Percentiles rank a stretch among this genome's conserved stretches.
phyloP scores from a whole-genome alignment of 2,113 vertebrate species.

The Fulica atra region DNA sequence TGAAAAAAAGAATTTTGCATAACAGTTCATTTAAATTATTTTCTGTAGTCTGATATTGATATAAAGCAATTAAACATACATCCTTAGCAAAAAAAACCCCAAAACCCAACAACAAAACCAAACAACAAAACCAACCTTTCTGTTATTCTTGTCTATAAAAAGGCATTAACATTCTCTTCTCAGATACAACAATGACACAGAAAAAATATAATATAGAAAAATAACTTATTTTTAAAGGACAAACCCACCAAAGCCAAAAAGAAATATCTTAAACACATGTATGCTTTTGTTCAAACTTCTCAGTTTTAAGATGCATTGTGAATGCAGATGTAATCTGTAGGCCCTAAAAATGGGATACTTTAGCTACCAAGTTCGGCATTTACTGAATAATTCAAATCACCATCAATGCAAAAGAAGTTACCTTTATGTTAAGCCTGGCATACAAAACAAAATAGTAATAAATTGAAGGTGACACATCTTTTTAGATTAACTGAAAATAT shows the following conservation, averaged over 20 bases:
- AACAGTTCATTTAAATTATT: background rate
- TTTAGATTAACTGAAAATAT: constrained; percentile 1
- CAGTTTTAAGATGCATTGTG: background rate
- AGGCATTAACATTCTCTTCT: background rate
- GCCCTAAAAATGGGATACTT: background rate
- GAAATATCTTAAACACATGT: background rate
- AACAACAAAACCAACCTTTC: background rate
- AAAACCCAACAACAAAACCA: background rate
- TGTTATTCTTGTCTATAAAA: background rate
- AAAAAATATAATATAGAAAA: background rate
- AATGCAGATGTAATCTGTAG: background rate
- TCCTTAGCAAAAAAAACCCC: background rate
- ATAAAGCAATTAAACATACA: background rate
- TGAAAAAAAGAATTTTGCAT: background rate
- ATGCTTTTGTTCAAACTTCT: background rate
- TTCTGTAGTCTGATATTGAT: background rate
- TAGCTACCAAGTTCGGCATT: background rate
- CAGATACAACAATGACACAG: background rate
- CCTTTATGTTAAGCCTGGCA: background rate
- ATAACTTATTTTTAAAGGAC: background rate
- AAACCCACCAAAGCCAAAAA: background rate
- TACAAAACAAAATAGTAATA: background rate
- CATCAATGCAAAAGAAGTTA: background rate
- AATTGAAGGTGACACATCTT: background rate
- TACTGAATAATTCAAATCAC: background rate